Evolutionary conservation across 2,113 vertebrate genomes (phyloP), one percentile per base, ranked within the genome.

Genomic region (Bufo gargarizans): DNA sequence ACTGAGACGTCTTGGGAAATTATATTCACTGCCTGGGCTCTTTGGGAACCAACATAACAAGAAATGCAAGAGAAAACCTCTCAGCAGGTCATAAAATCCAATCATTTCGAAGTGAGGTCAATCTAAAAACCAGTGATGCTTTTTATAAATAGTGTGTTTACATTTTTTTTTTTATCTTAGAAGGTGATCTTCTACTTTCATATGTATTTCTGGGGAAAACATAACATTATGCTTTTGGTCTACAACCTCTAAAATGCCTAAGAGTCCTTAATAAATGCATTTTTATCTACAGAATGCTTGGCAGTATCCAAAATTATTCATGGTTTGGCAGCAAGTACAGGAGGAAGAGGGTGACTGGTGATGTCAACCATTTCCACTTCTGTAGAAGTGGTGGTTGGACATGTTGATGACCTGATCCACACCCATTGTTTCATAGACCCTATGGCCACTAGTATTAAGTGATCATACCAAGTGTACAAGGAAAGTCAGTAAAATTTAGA

Each of bases 1-100:
- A 84, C 22, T 13, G 50, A 77, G 49, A 84, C 84, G 87, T 89
- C 87, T 78, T 33, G 22, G 81, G 82, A 84, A 84, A 89, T 89
- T 84, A 89, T 77, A 61, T 65, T 89, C 87, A 78, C 17, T 69
- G 72, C 81, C 81, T 84, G 72, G 78, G 72, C 72, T 49, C 45
- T 45, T 47, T 78, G 74, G 49, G 59, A 69, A 78, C 22, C 50
- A 78, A 69, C 13, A 4, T 69, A 89, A 89, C 17, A 20, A 63
- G 81, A 67, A 77, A 77, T 78, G 33, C 49, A 47, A 49, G 59
- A 67, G 58, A 55, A 84, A 89, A 67, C n/a, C 82, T 78, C 82
- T 78, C 63, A 89, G 59, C 77, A 80, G 77, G 77, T 80, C 63
- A 80, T 22, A 45, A 63, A 86, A 86, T 69, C 85, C 76, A 87